Evolutionary conservation across 2,797 vertebrate species (phyloP).

Genomic region (Sebastes kiyomatsui): DNA sequence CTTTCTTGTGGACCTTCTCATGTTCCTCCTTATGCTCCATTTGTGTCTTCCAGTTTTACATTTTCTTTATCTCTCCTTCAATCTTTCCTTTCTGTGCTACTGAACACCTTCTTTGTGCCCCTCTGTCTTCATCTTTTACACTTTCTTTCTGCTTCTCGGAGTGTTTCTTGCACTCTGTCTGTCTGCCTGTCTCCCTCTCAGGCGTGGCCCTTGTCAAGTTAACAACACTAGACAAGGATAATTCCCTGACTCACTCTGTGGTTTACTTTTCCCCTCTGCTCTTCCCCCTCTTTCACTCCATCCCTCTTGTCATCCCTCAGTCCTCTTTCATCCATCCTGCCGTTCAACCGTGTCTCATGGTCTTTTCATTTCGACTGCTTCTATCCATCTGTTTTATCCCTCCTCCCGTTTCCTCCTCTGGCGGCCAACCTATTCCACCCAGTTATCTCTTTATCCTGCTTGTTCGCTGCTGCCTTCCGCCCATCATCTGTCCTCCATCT

Average conservation of each 20-base stretch:
- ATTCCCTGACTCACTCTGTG: slow-evolving; percentile 74
- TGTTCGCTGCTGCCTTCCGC: slow-evolving; percentile 16
- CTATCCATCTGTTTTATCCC: slow-evolving; percentile 50
- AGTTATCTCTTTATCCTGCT: slow-evolving; percentile 50
- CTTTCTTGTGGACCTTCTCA: not conserved
- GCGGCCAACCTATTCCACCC: slow-evolving; percentile 24
- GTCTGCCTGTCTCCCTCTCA: slow-evolving; percentile 35
- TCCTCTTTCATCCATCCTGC: slow-evolving; percentile 51
- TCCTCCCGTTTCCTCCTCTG: slow-evolving; percentile 38
- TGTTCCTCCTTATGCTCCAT: not conserved
- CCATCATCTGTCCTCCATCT: slow-evolving; percentile 32
- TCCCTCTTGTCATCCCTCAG: slow-evolving; percentile 50
- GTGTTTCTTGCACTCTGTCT: slow-evolving; percentile 17
- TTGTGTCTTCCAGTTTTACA: not conserved
- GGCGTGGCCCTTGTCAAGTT: slow-evolving; percentile 71
- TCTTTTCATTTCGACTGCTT: slow-evolving; percentile 44
- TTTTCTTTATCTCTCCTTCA: not conserved
- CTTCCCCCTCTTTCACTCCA: slow-evolving; percentile 43
- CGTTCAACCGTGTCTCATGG: slow-evolving; percentile 50
- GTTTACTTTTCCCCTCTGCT: slow-evolving; percentile 62
- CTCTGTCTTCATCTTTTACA: slow-evolving; percentile 12
- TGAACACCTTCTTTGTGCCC: not conserved
- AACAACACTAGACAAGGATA: slow-evolving; percentile 70
- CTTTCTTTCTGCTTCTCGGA: not conserved
- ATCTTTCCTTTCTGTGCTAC: not conserved